phyloP scores from a whole-genome alignment of 2,113 vertebrate species.

The Probosciger aterrimus region DNA sequence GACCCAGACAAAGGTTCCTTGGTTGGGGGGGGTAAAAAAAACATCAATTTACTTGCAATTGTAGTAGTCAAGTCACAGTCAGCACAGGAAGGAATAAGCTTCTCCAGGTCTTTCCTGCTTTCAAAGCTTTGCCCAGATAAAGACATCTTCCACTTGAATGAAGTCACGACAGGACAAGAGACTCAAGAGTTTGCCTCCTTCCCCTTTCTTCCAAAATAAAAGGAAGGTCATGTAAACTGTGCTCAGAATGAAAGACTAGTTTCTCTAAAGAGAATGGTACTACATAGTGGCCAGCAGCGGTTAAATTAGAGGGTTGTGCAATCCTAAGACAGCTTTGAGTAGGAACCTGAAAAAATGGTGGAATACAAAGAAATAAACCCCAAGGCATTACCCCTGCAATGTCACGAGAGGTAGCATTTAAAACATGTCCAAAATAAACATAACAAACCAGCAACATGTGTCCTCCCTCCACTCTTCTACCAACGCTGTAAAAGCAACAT shows the following conservation, averaged over 20 bases:
- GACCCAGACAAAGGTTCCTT: conserved; percentile 87
- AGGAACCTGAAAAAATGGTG: background rate
- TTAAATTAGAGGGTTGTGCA: background rate
- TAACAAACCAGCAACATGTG: background rate
- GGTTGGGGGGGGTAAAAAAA: background rate
- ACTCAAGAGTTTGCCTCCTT: background rate
- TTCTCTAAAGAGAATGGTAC: background rate
- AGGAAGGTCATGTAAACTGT: background rate
- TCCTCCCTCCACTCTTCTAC: background rate
- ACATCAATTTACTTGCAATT: background rate
- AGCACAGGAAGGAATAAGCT: background rate
- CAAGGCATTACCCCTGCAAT: background rate
- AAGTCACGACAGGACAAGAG: background rate
- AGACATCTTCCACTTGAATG: background rate
- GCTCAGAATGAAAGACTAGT: background rate
- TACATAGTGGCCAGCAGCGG: background rate
- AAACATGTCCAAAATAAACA: background rate
- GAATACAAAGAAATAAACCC: background rate
- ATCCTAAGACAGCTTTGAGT: background rate
- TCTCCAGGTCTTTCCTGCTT: background rate
- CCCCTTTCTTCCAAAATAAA: background rate
- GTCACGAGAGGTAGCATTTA: background rate
- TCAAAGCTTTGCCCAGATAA: background rate
- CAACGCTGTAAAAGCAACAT: background rate
- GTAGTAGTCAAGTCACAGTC: background rate